Conservation (phyloP, 2,797 vertebrate species). For the Sebastes kiyomatsui region DNA sequence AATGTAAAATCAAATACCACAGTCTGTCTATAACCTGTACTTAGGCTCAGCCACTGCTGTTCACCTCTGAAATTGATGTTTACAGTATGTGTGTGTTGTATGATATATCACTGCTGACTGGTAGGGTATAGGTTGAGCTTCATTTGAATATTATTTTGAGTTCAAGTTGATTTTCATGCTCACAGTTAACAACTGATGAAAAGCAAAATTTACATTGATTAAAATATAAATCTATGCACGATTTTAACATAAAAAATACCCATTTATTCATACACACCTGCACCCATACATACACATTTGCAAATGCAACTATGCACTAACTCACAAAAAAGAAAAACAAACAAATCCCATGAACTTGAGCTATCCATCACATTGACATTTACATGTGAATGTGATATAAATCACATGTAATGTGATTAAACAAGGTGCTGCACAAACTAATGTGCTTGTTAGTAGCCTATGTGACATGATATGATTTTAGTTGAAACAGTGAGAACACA, state of each 20-base stretch:
- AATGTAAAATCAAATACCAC: not conserved
- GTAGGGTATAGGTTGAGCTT: not conserved
- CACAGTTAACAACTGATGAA: too few relatives aligned
- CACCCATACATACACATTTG: too few relatives aligned
- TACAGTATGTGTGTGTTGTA: not conserved
- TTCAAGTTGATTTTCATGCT: too few relatives aligned
- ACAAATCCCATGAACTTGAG: too few relatives aligned
- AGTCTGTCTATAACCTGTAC: not conserved
- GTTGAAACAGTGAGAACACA: not conserved
- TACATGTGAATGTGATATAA: not conserved
- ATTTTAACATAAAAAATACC: too few relatives aligned
- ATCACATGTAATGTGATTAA: not conserved
- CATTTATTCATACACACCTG: too few relatives aligned
- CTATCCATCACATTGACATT: not conserved
- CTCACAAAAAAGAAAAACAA: too few relatives aligned
- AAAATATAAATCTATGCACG: too few relatives aligned
- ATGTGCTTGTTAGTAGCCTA: not conserved
- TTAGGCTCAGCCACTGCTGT: not conserved
- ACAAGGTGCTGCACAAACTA: not conserved
- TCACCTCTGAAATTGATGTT: not conserved
- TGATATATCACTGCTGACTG: not conserved
- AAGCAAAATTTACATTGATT: too few relatives aligned
- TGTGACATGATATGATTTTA: not conserved
- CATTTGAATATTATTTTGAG: not conserved
- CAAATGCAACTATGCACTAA: too few relatives aligned